These are phyloP conservation scores for Temnothorax ravouxi DNA, from an alignment of 2,888 invertebrate genomes.

Conservation along the genomic window DNA sequence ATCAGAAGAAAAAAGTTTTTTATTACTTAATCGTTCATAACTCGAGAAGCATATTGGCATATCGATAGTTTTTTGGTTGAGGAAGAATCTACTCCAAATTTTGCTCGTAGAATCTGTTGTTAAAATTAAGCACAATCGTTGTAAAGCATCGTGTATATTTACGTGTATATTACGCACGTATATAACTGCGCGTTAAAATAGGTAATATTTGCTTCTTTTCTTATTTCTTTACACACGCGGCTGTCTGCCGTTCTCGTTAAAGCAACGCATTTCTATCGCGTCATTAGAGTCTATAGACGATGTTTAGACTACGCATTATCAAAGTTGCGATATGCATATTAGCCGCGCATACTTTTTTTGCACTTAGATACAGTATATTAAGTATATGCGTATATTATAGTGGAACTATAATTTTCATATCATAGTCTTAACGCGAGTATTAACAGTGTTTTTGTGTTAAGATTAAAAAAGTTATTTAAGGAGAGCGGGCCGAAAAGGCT, in stretches of 20 bases:
- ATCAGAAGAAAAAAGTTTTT: neutral
- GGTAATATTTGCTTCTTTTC: neutral
- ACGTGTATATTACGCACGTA: neutral
- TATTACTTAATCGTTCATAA: neutral
- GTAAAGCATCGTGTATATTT: slow-evolving; percentile 26
- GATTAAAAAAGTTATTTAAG: slow-evolving; percentile 73
- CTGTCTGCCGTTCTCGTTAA: slow-evolving; percentile 1
- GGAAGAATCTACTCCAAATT: neutral
- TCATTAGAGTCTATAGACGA: neutral
- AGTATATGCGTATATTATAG: slow-evolving; percentile 12
- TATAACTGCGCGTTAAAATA: slow-evolving; percentile 1
- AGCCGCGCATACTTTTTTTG: slow-evolving; percentile 22
- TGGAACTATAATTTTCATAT: slow-evolving; percentile 46
- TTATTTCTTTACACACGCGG: neutral
- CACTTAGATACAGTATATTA: slow-evolving; percentile 21
- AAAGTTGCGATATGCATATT: slow-evolving; percentile 37
- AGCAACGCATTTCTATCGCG: slow-evolving; percentile 30
- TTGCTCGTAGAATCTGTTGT: neutral
- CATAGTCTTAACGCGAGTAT: slow-evolving; percentile 69
- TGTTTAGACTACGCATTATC: slow-evolving; percentile 24
- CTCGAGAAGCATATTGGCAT: neutral
- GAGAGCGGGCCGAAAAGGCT: slow-evolving; percentile 45
- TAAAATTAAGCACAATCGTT: slow-evolving; percentile 10
- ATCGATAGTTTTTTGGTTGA: neutral
- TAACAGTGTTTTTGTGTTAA: slow-evolving; percentile 77